Percentiles rank a stretch among this genome's conserved stretches.
Conservation (phyloP, 2,113 vertebrate genomes). For the Crypturellus undulatus region DNA sequence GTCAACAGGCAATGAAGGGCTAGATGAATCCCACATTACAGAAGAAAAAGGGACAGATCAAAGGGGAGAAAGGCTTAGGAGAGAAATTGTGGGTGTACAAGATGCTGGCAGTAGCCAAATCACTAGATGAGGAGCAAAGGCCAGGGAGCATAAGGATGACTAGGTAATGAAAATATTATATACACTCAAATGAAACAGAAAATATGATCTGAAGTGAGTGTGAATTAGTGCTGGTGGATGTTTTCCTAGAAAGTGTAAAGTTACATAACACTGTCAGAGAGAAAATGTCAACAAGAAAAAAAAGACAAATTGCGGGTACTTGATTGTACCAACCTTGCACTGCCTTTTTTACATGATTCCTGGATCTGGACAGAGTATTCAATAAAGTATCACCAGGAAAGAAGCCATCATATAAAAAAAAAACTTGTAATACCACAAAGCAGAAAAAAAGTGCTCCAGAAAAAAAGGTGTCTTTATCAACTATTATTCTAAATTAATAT, state of each 20-base stretch:
- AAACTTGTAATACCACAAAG: neutral
- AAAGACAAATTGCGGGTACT: neutral
- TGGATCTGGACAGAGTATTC: neutral
- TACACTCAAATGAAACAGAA: neutral
- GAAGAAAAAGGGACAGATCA: neutral
- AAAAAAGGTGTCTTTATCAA: neutral
- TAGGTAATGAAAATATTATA: neutral
- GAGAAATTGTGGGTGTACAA: neutral
- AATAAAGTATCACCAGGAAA: neutral
- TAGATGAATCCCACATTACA: neutral
- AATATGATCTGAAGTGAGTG: neutral
- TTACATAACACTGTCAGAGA: neutral
- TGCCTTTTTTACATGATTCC: neutral
- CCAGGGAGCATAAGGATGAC: neutral
- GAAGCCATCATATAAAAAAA: neutral
- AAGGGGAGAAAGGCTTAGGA: neutral
- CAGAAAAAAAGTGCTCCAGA: neutral
- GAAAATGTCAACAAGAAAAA: neutral
- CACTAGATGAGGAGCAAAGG: neutral
- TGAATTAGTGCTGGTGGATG: neutral
- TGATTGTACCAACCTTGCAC: neutral
- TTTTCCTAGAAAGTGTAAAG: neutral
- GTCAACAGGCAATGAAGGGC: neutral
- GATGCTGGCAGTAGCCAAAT: neutral
- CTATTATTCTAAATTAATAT: neutral